Evolutionary conservation across 2,797 vertebrate genomes (phyloP).

Genomic region (Vireo griseus): DNA sequence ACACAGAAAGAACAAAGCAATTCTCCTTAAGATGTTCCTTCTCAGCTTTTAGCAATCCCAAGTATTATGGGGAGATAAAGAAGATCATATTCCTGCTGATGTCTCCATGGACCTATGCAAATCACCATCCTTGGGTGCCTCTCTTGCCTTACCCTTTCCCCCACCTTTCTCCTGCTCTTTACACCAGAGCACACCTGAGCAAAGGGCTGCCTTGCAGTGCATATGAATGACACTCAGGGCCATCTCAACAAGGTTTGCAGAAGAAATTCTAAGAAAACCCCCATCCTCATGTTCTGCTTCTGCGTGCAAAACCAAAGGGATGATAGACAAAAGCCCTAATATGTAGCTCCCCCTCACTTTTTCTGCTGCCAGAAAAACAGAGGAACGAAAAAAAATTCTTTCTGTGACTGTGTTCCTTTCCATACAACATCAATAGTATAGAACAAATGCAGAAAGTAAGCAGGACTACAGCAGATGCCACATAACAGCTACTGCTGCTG

Average conservation of each 20-base stretch:
- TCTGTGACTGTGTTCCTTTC: background rate
- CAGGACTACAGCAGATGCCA: background rate
- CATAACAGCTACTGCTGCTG: background rate
- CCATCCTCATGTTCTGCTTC: background rate
- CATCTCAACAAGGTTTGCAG: background rate
- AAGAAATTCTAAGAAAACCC: background rate
- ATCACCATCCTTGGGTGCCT: background rate
- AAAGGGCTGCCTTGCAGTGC: background rate
- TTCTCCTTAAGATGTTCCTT: background rate
- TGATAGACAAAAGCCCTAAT: background rate
- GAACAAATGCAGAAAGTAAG: background rate
- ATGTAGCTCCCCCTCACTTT: background rate
- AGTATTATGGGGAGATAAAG: background rate
- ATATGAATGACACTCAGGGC: rapidly evolving
- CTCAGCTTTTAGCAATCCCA: background rate
- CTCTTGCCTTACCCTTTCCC: background rate
- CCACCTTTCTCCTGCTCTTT: background rate
- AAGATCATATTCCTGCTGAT: background rate
- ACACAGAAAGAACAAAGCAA: background rate
- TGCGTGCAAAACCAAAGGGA: background rate
- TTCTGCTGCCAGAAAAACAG: background rate
- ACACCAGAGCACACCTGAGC: background rate
- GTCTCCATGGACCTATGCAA: background rate
- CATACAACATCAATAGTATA: background rate
- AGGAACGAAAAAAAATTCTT: background rate